Conservation (phyloP, 2,888 invertebrate species). For the Cheilosia urbana region DNA sequence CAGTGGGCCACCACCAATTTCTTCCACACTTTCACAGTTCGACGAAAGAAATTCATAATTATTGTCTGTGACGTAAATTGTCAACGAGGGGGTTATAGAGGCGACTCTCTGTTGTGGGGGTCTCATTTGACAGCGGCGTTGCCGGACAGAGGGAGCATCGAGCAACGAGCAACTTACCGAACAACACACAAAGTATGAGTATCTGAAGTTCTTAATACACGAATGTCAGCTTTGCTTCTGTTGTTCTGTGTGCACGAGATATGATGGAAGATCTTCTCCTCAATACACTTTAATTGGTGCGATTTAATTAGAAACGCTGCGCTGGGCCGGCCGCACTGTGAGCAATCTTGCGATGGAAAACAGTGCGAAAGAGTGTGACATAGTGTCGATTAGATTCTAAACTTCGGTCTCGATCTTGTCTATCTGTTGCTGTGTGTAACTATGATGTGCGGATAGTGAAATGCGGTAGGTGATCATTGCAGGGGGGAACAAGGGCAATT, state of each 20-base stretch:
- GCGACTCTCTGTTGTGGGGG: slow-evolving; percentile 22
- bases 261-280: slow-evolving; percentile 74
- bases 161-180: slow-evolving; percentile 24
- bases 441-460: slow-evolving; percentile 6
- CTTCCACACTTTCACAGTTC: slow-evolving; percentile 24
- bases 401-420: slow-evolving; percentile 71
- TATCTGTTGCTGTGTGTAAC: slow-evolving; percentile 20
- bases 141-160: slow-evolving; percentile 22
- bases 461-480: slow-evolving; percentile 44
- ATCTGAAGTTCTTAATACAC: slow-evolving; percentile 24
- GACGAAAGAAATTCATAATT: slow-evolving; percentile 52
- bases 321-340: slow-evolving; percentile 75
- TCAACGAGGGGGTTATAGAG: slow-evolving; percentile 75
- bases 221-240: slow-evolving; percentile 38
- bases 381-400: slow-evolving; percentile 74
- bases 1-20: slow-evolving; percentile 40
- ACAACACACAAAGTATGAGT: slow-evolving; percentile 60
- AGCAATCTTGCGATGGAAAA: slow-evolving; percentile 21
- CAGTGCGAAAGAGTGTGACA: slow-evolving; percentile 71
- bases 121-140: slow-evolving; percentile 32
- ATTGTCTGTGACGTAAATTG: slow-evolving; percentile 83
- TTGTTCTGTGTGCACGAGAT: slow-evolving; percentile 26
- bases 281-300: slow-evolving; percentile 82
- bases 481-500: slow-evolving; percentile 6
- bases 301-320: slow-evolving; percentile 83